phyloP scores from a whole-genome alignment of 2,888 invertebrate species.

The Lepeophtheirus nordmannii region DNA sequence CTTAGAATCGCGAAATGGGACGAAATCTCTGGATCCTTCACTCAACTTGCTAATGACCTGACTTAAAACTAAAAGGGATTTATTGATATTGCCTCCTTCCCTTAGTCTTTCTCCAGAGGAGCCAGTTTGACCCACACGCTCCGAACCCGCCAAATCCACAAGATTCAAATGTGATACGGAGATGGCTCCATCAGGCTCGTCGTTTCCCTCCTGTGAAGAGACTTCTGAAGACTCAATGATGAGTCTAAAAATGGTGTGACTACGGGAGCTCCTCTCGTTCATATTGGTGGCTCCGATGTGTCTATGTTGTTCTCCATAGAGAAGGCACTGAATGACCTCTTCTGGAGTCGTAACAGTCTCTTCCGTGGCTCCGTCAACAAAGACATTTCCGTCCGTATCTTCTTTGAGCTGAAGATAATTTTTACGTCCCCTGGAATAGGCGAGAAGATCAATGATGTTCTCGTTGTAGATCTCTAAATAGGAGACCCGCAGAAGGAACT shows the following conservation, averaged over 20 bases:
- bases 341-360: background rate
- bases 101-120: constrained; percentile 43
- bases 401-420: constrained; percentile 1
- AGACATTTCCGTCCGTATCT: background rate
- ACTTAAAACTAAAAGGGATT: constrained; percentile 44
- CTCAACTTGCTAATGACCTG: constrained; percentile 67
- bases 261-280: constrained; percentile 74
- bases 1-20: constrained; percentile 59
- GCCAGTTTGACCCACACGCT: constrained; percentile 59
- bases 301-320: constrained; percentile 35
- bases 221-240: constrained; percentile 27
- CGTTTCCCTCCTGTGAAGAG: constrained; percentile 40
- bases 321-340: constrained; percentile 1
- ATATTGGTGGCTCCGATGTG: constrained; percentile 64
- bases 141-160: constrained; percentile 80
- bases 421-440: background rate
- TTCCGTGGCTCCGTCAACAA: background rate
- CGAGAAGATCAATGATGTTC: constrained; percentile 51
- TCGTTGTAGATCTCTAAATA: constrained; percentile 83
- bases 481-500: constrained; percentile 59
- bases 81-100: constrained; percentile 17
- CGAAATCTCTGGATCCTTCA: constrained; percentile 40
- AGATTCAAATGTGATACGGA: constrained; percentile 65
- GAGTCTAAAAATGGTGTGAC: constrained; percentile 61
- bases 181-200: constrained; percentile 37